Conservation (phyloP, 1,140 invertebrate genomes). For the Drosophila albomicans region DNA sequence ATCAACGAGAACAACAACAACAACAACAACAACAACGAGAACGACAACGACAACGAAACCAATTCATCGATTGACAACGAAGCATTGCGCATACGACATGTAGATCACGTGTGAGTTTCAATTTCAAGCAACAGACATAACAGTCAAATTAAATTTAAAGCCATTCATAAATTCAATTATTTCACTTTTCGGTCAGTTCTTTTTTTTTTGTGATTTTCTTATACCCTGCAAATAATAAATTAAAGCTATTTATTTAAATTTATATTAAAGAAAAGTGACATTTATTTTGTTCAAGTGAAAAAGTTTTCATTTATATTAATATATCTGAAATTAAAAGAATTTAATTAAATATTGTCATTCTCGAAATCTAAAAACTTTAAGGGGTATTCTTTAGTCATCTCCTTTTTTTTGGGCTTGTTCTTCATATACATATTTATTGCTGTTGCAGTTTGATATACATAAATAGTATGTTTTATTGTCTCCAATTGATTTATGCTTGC, state of each 20-base stretch:
- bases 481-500: slow-evolving; percentile 60
- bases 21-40: too few relatives aligned
- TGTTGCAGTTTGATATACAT: slow-evolving; percentile 10
- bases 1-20: neutral
- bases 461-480: slow-evolving; percentile 61
- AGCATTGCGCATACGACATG: slow-evolving; percentile 49
- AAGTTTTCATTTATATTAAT: too few relatives aligned
- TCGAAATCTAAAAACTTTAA: neutral
- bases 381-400: neutral
- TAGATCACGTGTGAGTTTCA: slow-evolving; percentile 72
- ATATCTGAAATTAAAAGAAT: too few relatives aligned
- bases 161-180: slow-evolving; percentile 71
- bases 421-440: slow-evolving; percentile 26
- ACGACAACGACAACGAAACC: neutral
- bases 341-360: too few relatives aligned
- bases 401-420: neutral
- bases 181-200: slow-evolving; percentile 3
- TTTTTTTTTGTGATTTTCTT: neutral
- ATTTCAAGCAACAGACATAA: slow-evolving; percentile 65
- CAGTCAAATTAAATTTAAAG: slow-evolving; percentile 83
- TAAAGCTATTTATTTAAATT: too few relatives aligned
- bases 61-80: neutral
- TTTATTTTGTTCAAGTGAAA: too few relatives aligned
- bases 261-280: too few relatives aligned
- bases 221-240: slow-evolving; percentile 26